A percentile compares a stretch with the other conserved stretches of the same genome.
Conservation (phyloP, 2,113 vertebrate species). For the Melospiza georgiana region DNA sequence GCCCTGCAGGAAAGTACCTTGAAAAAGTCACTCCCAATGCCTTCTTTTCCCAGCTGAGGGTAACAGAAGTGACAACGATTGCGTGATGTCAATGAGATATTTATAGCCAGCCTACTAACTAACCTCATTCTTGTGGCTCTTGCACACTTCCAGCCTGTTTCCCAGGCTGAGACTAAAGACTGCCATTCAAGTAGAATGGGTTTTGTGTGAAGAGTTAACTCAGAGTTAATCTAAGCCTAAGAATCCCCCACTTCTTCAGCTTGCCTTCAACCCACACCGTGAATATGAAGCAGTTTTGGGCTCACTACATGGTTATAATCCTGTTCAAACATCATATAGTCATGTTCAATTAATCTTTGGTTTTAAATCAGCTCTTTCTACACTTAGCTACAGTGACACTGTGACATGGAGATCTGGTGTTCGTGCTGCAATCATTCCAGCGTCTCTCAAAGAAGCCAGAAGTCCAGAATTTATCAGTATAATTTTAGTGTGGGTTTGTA, state of each 20-base stretch:
- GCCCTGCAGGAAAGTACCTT: background rate
- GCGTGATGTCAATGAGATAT: background rate
- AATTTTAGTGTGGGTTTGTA: background rate
- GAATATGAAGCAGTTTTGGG: background rate
- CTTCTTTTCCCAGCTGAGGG: background rate
- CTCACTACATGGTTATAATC: background rate
- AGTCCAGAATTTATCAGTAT: background rate
- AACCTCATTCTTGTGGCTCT: background rate
- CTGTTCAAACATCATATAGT: background rate
- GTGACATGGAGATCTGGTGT: background rate
- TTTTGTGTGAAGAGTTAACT: background rate
- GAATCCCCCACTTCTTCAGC: accelerated
- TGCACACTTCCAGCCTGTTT: background rate
- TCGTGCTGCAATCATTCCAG: background rate
- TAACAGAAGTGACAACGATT: background rate
- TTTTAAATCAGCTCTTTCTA: background rate
- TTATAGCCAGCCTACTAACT: background rate
- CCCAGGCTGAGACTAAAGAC: background rate
- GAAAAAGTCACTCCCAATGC: background rate
- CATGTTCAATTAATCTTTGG: background rate
- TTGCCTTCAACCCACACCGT: background rate
- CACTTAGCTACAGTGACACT: background rate
- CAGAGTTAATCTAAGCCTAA: background rate
- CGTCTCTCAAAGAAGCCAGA: background rate
- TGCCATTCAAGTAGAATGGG: background rate